These are phyloP conservation scores for Mus pahari DNA, from an alignment of 2,113 vertebrate genomes.

Conservation along the genomic window DNA sequence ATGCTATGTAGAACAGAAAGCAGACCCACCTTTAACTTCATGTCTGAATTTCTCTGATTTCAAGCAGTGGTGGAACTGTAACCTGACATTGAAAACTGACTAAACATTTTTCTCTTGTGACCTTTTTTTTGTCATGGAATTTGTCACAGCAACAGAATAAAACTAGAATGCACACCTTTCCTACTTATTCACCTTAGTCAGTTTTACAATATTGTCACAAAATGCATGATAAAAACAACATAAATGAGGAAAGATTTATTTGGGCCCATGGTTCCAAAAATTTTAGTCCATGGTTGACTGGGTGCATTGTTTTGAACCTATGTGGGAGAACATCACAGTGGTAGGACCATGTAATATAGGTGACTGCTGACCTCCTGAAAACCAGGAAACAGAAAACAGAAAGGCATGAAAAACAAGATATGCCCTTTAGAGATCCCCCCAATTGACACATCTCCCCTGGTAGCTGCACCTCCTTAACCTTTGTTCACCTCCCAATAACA, in stretches of 20 bases:
- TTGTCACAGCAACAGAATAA: too few species aligned
- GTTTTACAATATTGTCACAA: neutral
- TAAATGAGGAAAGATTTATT: neutral
- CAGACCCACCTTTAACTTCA: too few species aligned
- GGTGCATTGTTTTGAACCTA: neutral
- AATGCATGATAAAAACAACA: neutral
- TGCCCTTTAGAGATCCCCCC: neutral
- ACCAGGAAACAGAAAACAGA: neutral
- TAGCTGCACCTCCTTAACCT: neutral
- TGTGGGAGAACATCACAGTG: neutral
- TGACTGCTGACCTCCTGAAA: neutral
- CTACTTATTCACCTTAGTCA: neutral
- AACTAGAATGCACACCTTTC: too few species aligned
- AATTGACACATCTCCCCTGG: neutral
- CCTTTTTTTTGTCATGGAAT: too few species aligned
- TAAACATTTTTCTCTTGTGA: too few species aligned
- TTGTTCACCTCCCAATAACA: neutral
- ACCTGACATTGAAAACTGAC: too few species aligned
- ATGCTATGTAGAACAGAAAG: too few species aligned
- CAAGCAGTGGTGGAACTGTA: too few species aligned
- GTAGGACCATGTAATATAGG: neutral
- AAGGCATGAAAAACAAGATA: neutral
- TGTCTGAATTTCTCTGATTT: too few species aligned
- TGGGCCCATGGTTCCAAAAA: neutral
- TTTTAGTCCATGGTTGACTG: neutral